Conservation (phyloP, 2,797 vertebrate genomes). For the Argyrosomus regius region DNA sequence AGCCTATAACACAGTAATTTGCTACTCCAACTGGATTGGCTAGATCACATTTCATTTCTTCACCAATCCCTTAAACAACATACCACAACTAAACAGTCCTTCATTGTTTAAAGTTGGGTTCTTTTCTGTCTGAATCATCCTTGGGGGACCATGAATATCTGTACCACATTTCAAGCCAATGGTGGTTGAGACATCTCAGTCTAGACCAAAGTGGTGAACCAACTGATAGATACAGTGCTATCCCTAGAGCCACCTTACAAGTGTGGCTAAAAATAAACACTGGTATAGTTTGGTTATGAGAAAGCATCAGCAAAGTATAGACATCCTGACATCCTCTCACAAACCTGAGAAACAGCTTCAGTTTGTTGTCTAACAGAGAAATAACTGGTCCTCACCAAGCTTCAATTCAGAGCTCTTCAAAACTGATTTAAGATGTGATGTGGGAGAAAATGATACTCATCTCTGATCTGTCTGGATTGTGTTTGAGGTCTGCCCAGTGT, state of each 20-base stretch:
- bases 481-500: constrained; percentile 33
- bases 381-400: background rate
- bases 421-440: background rate
- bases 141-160: background rate
- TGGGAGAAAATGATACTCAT: constrained; percentile 28
- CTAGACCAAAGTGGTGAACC: background rate
- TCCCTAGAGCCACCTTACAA: background rate
- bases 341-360: constrained; percentile 4
- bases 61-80: background rate
- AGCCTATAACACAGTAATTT: background rate
- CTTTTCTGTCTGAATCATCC: background rate
- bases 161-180: background rate
- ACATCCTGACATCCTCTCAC: background rate
- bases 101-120: background rate
- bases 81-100: background rate
- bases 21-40: background rate
- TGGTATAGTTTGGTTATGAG: background rate
- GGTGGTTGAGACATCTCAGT: background rate
- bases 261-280: background rate
- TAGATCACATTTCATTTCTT: background rate
- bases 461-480: constrained; percentile 18
- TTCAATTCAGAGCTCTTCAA: constrained; percentile 16
- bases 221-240: background rate
- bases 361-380: background rate
- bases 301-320: background rate